Percentiles rank a stretch among this genome's conserved stretches.
Evolutionary conservation across 2,888 invertebrate genomes (phyloP).

Genomic region (Dexiosoma caninum): DNA sequence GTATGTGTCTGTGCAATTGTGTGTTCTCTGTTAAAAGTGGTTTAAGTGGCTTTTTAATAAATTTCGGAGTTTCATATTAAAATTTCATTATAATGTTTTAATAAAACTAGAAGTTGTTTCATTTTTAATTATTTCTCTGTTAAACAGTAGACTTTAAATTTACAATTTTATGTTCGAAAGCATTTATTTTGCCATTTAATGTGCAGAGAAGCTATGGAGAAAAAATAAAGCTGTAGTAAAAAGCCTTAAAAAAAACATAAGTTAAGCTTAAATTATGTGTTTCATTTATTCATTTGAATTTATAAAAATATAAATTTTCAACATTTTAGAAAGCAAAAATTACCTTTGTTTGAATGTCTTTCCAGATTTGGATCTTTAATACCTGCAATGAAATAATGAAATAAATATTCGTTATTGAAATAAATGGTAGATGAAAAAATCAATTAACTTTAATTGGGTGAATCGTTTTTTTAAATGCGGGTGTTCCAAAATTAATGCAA

Average conservation of each 20-base stretch:
- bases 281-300: background rate
- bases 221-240: no score
- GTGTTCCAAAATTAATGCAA: no score
- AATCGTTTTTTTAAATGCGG: no score
- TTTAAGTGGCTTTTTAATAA: constrained; percentile 68
- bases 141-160: background rate
- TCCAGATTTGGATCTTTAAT: constrained; percentile 74
- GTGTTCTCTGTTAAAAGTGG: constrained; percentile 53
- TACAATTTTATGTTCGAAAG: no score
- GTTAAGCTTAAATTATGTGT: no score
- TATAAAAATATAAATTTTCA: background rate
- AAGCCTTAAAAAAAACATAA: no score
- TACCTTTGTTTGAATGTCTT: constrained; percentile 72
- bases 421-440: background rate
- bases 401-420: background rate
- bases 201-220: no score
- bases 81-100: constrained; percentile 63
- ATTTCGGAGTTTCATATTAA: constrained; percentile 63
- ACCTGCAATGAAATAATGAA: constrained; percentile 68
- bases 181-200: no score
- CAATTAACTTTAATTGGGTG: no score
- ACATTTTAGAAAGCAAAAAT: background rate
- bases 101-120: constrained; percentile 30
- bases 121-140: background rate
- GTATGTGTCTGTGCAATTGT: constrained; percentile 2